Conservation (phyloP, 2,113 vertebrate species). For the Aptenodytes patagonicus region DNA sequence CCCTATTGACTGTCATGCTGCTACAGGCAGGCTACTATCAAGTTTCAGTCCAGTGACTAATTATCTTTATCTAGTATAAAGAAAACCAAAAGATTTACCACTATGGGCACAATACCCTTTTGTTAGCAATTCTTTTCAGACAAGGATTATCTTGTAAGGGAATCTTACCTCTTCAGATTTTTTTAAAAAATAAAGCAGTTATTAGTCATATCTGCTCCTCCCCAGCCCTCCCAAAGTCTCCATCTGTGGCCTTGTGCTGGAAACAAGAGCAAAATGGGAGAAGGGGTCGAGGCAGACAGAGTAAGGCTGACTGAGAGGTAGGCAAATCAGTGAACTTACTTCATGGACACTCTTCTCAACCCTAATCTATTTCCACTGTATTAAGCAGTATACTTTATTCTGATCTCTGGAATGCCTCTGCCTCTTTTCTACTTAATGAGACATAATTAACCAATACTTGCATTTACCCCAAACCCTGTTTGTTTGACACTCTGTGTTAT, state of each 20-base stretch:
- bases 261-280: background rate
- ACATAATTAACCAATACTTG: background rate
- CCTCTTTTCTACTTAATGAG: background rate
- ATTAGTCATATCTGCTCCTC: background rate
- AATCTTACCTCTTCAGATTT: background rate
- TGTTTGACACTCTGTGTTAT: background rate
- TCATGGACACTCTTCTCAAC: background rate
- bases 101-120: background rate
- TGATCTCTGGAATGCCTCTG: background rate
- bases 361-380: background rate
- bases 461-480: background rate
- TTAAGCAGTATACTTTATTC: background rate
- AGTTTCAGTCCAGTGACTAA: background rate
- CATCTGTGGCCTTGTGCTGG: background rate
- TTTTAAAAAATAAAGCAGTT: background rate
- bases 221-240: background rate
- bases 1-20: background rate
- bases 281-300: background rate
- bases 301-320: background rate
- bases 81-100: background rate
- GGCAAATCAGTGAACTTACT: background rate
- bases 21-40: background rate
- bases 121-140: slow-evolving; percentile 24
- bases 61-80: background rate
- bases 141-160: background rate